phyloP scores from a whole-genome alignment of 1,140 invertebrate genomes.

The Ceratoteleas bidentatus region DNA sequence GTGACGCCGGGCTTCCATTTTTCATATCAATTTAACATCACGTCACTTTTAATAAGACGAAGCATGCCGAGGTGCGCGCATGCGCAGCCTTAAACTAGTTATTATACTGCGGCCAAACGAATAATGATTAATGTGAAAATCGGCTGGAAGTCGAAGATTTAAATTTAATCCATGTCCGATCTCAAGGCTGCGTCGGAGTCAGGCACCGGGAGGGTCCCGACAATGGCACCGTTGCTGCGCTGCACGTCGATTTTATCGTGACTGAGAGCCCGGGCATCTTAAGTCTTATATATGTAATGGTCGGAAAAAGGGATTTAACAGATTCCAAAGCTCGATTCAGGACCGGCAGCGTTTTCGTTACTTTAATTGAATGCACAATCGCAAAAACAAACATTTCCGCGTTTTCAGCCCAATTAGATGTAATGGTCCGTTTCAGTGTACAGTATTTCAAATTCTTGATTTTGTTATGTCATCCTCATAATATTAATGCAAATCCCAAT shows the following conservation, averaged over 20 bases:
- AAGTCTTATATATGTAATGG: slow-evolving; percentile 37
- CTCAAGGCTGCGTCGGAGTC: slow-evolving; percentile 36
- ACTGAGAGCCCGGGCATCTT: slow-evolving; percentile 15
- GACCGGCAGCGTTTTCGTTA: neutral
- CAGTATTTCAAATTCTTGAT: no score
- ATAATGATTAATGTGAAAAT: slow-evolving; percentile 53
- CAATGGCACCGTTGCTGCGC: slow-evolving; percentile 32
- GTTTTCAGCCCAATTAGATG: no score
- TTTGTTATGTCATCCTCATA: no score
- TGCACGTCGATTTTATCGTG: slow-evolving; percentile 41
- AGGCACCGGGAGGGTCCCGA: slow-evolving; percentile 29
- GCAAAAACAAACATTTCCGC: no score
- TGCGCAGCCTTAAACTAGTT: slow-evolving; percentile 29
- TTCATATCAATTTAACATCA: slow-evolving; percentile 34
- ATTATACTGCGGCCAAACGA: slow-evolving; percentile 22
- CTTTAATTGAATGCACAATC: no score
- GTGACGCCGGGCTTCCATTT: no score
- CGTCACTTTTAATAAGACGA: slow-evolving; percentile 32
- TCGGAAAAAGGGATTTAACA: slow-evolving; percentile 24
- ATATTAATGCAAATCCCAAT: no score
- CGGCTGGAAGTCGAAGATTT: slow-evolving; percentile 43
- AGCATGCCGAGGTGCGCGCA: slow-evolving; percentile 15
- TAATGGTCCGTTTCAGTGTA: no score
- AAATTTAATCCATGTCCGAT: slow-evolving; percentile 52
- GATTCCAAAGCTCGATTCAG: slow-evolving; percentile 10